A percentile compares a stretch with the other conserved stretches of the same genome.
Conservation (phyloP, 1,140 invertebrate genomes). For the Drosophila parabipectinata region DNA sequence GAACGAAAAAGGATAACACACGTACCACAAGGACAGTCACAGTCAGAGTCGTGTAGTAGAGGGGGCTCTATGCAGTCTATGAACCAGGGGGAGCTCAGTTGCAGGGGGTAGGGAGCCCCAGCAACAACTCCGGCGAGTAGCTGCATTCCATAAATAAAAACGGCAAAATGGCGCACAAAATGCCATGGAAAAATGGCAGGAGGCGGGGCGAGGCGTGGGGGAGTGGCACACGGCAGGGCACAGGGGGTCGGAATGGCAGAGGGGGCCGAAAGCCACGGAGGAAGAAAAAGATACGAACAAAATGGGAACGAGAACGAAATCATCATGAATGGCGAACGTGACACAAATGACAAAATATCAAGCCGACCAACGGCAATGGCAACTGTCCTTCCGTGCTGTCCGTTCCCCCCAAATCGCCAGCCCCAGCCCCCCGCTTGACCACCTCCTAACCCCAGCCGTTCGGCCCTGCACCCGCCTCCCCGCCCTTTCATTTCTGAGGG, state of each 20-base stretch:
- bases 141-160: conserved; percentile 81
- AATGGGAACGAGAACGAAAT: conserved; percentile 62
- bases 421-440: conserved; percentile 20
- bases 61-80: neutral
- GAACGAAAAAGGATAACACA: conserved; percentile 70
- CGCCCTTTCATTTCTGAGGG: conserved; percentile 31
- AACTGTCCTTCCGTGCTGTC: conserved; percentile 34
- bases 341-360: conserved; percentile 82
- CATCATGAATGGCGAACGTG: conserved; percentile 81
- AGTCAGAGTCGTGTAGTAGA: neutral
- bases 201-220: conserved; percentile 14
- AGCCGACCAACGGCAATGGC: conserved; percentile 64
- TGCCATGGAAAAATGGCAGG: conserved; percentile 36
- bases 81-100: neutral
- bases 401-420: neutral
- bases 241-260: conserved; percentile 13
- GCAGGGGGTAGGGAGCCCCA: conserved; percentile 1
- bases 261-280: conserved; percentile 7
- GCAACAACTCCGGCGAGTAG: conserved; percentile 59
- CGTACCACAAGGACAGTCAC: conserved; percentile 48
- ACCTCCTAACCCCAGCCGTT: conserved; percentile 8
- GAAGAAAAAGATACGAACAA: conserved; percentile 35
- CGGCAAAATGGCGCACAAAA: conserved; percentile 78
- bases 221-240: neutral
- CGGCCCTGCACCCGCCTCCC: neutral